Evolutionary conservation across 2,113 vertebrate species (phyloP).

Genomic region (Melanerpes aurifrons): DNA sequence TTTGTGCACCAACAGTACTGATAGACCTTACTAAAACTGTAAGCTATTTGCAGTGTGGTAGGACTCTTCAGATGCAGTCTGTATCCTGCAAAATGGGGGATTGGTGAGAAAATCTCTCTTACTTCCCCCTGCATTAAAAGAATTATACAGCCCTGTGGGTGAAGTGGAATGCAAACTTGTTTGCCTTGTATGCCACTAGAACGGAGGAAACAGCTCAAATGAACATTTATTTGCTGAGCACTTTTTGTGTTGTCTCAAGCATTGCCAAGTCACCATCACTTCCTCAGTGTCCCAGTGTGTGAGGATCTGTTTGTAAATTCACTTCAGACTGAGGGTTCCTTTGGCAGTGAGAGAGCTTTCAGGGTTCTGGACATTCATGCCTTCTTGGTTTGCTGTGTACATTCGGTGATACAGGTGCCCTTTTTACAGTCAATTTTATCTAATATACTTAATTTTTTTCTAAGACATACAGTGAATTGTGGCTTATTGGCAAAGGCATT

Average conservation of each 20-base stretch:
- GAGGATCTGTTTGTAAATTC: background rate
- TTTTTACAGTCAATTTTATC: background rate
- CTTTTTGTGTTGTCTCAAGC: background rate
- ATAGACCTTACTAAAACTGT: background rate
- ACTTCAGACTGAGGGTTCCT: background rate
- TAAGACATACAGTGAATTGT: background rate
- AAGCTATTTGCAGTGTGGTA: rapidly evolving
- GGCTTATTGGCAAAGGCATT: background rate
- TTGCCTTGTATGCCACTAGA: background rate
- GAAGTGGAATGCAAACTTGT: background rate
- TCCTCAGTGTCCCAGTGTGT: background rate
- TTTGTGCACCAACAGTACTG: background rate
- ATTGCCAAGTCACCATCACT: constrained; percentile 2
- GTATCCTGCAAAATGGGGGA: background rate
- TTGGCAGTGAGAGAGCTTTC: background rate
- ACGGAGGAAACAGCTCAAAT: background rate
- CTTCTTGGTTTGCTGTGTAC: background rate
- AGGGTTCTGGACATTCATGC: background rate
- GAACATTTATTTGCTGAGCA: constrained; percentile 9
- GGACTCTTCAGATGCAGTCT: background rate
- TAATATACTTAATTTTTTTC: background rate
- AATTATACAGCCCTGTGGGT: background rate
- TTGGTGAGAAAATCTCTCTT: background rate
- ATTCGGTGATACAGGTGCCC: background rate
- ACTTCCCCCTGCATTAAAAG: background rate